Evolutionary conservation across 2,888 invertebrate genomes (phyloP), one percentile per base, ranked within the genome.

Genomic region (Drosophila affinis): DNA sequence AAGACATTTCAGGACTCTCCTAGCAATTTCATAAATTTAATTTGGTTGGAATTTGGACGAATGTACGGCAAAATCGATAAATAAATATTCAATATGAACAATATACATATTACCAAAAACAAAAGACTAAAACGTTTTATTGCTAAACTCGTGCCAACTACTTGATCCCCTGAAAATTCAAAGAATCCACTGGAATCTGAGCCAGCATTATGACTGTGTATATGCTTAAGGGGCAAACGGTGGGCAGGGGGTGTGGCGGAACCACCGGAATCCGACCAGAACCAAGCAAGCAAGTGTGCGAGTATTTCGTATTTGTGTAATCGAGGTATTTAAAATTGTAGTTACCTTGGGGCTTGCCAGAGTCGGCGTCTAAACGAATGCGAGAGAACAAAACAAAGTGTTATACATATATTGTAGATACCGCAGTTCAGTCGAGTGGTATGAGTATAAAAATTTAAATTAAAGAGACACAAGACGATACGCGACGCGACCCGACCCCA

Each of bases 311-410:
- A 32, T 34, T 44, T 17, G 46, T 9, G 45, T 60, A 62, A 52
- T 51, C 46, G 27, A 53, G 55, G 58, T 70, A 68, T 58, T 65
- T 3, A 46, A 78, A 51, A 12, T 74, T 62, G 39, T 76, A 87
- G 61, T 91, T 91, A 91, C 90, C 90, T 91, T 89, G 88, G 58
- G 90, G 78, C 56, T 84, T 89, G 79, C 82, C 87, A 47, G 89
- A 80, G 39, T 90, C 91, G 65, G 87, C 78, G 77, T 91, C 90
- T 91, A 74, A 48, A 78, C 54, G 55, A 54, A 48, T 24, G 9
- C 27, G 27, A 52, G 48, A 59, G 59, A 65, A 53, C 72, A 39
- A 82, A 77, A 72, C n/a, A 72, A 59, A 48, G 53, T 53, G 9
- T 32, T 45, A 52, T 53, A 39, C 5, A 24, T 24, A 24, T 24